Base-by-base conservation (phyloP, 2,113 vertebrate genomes). In the Notarius quadriscutis region DNA sequence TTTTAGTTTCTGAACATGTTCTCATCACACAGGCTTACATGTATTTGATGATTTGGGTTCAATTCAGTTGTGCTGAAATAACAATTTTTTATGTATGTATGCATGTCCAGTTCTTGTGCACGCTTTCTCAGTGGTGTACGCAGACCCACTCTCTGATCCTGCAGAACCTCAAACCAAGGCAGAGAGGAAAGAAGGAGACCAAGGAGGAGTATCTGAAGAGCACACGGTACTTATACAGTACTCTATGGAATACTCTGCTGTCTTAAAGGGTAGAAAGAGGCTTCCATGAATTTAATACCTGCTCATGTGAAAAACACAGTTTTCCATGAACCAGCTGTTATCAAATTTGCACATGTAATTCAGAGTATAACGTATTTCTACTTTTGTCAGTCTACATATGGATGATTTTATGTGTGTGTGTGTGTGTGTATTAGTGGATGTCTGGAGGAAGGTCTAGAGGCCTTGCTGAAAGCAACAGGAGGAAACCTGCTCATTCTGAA, bases 171-270 rank as follows among this genome's bases (percentile, higher is more conserved):
- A 99, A 99, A 93, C 98, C 98, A 0, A 95, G 98, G 75, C 98
- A 98, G 93, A 93, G 98, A 53, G 97, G 98, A 30, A 99, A 99
- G 95, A 99, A 99, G 90, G 98, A 99, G 89, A 97, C 96, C 93
- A 99, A 99, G 93, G 98, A 99, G 87, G 98, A 99, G n/a, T 99
- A 99, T 88, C 96, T 98, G 81, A 98, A 97, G 94, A 99, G 97
- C 95, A 99, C 98, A 86, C 96, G 98, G 98, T 99, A 90, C 57
- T 65, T 2, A 20, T 7, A 25, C 20, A 27, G 10, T 78, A 30
- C 30, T 81, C 20, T 11, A 17, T 60, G 2, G 30, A 6, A 30
- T 57, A 57, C 15, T 81, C 0, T 22, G 2, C 30, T 41, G 27
- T 41, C 17, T n/a, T 79, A 53, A 77, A 25, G 48, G 10, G 5